These are phyloP conservation scores for Ennomos fuscantarius DNA, from an alignment of 2,888 invertebrate genomes.

Conservation along the genomic window DNA sequence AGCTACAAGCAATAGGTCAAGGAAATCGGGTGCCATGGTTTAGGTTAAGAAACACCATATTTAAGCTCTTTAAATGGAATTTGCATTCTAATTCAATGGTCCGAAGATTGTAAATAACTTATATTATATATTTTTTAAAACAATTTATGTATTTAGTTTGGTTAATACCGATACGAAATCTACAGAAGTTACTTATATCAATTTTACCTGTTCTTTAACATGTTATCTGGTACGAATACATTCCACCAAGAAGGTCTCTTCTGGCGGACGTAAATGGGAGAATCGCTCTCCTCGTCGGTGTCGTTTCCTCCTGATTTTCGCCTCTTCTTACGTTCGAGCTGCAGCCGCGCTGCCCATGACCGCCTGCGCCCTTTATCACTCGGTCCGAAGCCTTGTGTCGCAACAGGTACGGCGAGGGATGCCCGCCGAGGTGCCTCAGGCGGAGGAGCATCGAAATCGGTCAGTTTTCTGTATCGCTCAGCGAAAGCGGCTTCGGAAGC, in stretches of 20 bases:
- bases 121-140: too few relatives aligned
- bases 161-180: slow-evolving; percentile 15
- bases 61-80: slow-evolving; percentile 31
- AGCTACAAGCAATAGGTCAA: slow-evolving; percentile 68
- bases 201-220: slow-evolving; percentile 87
- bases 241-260: slow-evolving; percentile 96
- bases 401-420: slow-evolving; percentile 73
- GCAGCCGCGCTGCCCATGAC: slow-evolving; percentile 85
- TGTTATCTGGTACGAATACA: slow-evolving; percentile 92
- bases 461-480: slow-evolving; percentile 76
- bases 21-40: slow-evolving; percentile 67
- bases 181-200: slow-evolving; percentile 9
- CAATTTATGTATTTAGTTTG: background rate
- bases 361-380: slow-evolving; percentile 86
- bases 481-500: slow-evolving; percentile 78
- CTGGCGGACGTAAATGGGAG: slow-evolving; percentile 83
- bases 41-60: slow-evolving; percentile 43
- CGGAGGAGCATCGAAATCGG: slow-evolving; percentile 74
- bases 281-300: slow-evolving; percentile 74
- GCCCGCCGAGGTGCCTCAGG: slow-evolving; percentile 76
- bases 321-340: slow-evolving; percentile 82
- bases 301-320: slow-evolving; percentile 82
- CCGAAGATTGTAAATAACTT: too few relatives aligned
- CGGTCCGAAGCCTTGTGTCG: slow-evolving; percentile 63
- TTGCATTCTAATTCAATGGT: slow-evolving; percentile 62